Conservation (phyloP, 2,888 invertebrate species). For the Conomelus anceps region DNA sequence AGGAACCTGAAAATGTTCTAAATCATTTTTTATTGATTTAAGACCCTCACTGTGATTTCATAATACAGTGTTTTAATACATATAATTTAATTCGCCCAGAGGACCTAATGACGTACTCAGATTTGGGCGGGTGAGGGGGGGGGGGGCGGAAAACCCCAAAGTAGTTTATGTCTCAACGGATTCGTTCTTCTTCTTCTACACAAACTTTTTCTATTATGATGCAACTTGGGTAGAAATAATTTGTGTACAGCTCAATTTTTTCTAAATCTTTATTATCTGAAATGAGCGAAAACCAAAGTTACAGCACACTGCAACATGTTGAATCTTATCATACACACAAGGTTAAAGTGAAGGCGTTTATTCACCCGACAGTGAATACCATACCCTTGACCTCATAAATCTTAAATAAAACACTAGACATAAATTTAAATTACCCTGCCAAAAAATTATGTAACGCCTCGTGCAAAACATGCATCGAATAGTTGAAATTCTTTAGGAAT, state of each 20-base stretch:
- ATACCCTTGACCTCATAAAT: not conserved
- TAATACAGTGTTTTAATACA: too few species aligned
- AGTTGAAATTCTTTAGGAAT: not conserved
- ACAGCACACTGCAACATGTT: too few species aligned
- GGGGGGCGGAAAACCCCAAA: too few species aligned
- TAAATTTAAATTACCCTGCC: not conserved
- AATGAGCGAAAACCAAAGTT: not conserved
- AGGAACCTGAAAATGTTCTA: too few species aligned
- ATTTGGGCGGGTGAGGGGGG: too few species aligned
- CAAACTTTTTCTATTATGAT: not conserved
- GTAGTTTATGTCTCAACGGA: too few species aligned
- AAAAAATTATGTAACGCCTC: not conserved
- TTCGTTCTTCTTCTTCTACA: too few species aligned
- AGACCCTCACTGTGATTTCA: too few species aligned
- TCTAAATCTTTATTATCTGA: not conserved
- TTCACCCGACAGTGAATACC: not conserved
- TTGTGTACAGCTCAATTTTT: not conserved
- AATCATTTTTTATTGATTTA: too few species aligned
- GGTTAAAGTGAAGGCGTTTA: not conserved
- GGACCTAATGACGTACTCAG: too few species aligned
- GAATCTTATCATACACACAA: not conserved
- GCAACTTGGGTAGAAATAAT: not conserved
- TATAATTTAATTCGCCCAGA: too few species aligned
- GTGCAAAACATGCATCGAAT: not conserved
- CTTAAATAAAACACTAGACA: not conserved